Percentiles rank a stretch among this genome's conserved stretches.
phyloP scores from a whole-genome alignment of 2,888 invertebrate species.

The Caenorhabditis sp. region DNA sequence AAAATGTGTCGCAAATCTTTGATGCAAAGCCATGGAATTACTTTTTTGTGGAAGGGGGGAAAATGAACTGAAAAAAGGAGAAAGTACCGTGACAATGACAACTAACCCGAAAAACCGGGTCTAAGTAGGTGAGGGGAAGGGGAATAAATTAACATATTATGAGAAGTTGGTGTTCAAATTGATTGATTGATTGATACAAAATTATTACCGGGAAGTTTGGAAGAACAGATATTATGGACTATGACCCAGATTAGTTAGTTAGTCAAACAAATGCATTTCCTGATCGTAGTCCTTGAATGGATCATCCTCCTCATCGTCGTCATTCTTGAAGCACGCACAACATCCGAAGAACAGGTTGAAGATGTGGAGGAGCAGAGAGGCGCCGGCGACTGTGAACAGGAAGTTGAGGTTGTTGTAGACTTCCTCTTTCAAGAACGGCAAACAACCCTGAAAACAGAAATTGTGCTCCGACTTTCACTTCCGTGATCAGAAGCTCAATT shows the following conservation, averaged over 20 bases:
- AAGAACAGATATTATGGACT: too few relatives aligned
- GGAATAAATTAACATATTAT: neutral
- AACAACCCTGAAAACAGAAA: conserved; percentile 49
- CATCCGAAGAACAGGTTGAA: conserved; percentile 35
- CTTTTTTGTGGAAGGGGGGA: too few relatives aligned
- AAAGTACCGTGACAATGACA: conserved; percentile 18
- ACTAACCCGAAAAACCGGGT: conserved; percentile 48
- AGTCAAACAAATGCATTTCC: conserved; percentile 53
- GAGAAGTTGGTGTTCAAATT: neutral
- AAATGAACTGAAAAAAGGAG: conserved; percentile 15
- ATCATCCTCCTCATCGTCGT: conserved; percentile 36
- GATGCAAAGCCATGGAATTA: conserved; percentile 40
- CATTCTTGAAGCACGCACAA: conserved; percentile 43
- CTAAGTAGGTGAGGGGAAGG: conserved; percentile 29
- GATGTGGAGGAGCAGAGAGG: conserved; percentile 40
- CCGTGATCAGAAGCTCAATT: neutral
- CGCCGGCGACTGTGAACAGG: conserved; percentile 52
- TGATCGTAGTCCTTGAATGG: conserved; percentile 48
- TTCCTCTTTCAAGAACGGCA: conserved; percentile 47
- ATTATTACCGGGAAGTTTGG: too few relatives aligned
- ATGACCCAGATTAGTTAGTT: too few relatives aligned
- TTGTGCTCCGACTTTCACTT: neutral
- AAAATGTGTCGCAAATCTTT: conserved; percentile 49
- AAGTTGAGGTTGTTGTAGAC: conserved; percentile 58
- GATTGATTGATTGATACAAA: too few relatives aligned